Percentiles rank a stretch among this genome's conserved stretches.
Evolutionary conservation across 1,140 invertebrate genomes (phyloP).

Genomic region (Chionoecetes opilio): DNA sequence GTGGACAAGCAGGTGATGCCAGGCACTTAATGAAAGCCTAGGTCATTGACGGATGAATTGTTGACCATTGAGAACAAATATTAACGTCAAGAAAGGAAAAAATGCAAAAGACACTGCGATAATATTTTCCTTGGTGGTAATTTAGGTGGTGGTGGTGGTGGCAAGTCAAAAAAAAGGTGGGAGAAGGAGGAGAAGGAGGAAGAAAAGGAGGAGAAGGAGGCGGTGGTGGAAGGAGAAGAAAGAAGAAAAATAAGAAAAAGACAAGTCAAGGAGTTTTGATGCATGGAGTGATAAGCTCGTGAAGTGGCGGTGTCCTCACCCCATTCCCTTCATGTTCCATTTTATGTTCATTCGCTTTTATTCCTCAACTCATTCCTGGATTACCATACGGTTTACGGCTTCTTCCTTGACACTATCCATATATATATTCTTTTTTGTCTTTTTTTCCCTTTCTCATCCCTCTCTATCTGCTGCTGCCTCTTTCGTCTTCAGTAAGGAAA

Average conservation of each 20-base stretch:
- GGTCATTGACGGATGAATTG: background rate
- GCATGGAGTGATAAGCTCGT: background rate
- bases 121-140: slow-evolving; percentile 10
- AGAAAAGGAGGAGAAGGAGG: no score
- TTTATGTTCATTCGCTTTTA: background rate
- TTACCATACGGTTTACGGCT: background rate
- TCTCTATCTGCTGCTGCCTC: background rate
- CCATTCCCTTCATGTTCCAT: background rate
- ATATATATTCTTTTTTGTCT: background rate
- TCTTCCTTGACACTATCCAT: no score
- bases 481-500: background rate
- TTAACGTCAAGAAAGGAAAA: slow-evolving; percentile 13
- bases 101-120: background rate
- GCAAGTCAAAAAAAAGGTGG: no score
- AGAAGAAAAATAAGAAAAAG: background rate
- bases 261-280: background rate
- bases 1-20: background rate
- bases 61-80: background rate
- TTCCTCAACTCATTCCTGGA: background rate
- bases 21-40: background rate
- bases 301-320: background rate
- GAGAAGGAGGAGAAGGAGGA: background rate
- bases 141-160: background rate
- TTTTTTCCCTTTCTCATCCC: background rate
- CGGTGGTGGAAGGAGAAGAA: background rate